These are phyloP conservation scores for Siderastrea siderea DNA, from an alignment of 92 coral and sea anemone genomes.

Conservation along the genomic window DNA sequence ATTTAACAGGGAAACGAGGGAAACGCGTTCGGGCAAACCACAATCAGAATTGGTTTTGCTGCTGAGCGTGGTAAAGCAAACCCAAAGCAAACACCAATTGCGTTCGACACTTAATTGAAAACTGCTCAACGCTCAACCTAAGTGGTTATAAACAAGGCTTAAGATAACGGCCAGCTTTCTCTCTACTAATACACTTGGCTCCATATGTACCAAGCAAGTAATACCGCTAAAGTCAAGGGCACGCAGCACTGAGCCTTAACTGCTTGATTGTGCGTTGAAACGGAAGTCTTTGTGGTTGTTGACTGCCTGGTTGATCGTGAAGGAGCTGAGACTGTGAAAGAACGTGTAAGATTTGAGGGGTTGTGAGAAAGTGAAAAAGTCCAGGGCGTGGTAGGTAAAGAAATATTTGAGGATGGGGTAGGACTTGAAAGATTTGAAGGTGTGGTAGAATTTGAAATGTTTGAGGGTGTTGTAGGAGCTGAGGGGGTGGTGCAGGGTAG, in stretches of 20 bases:
- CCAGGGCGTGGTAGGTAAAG: not conserved
- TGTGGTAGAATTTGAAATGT: not conserved
- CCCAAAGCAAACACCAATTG: too few relatives aligned
- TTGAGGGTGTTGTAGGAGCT: not conserved
- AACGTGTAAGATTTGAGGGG: not conserved
- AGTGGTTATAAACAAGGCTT: too few relatives aligned
- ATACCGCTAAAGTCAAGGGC: not conserved
- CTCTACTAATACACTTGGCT: too few relatives aligned
- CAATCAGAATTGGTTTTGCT: too few relatives aligned
- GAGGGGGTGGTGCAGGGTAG: slow-evolving; percentile 28
- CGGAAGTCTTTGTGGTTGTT: not conserved
- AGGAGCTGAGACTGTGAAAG: not conserved
- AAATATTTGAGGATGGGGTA: not conserved
- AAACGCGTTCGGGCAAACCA: too few relatives aligned
- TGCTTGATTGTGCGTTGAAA: not conserved
- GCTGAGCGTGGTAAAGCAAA: too few relatives aligned
- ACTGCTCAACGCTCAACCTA: too few relatives aligned
- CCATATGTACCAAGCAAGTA: too few relatives aligned
- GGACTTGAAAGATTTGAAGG: not conserved
- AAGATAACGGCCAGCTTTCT: too few relatives aligned
- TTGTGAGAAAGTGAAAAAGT: not conserved
- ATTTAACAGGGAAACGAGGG: too few relatives aligned
- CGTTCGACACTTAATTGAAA: too few relatives aligned
- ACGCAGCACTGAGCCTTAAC: not conserved
- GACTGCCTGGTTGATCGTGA: not conserved